Evolutionary conservation across 1,140 invertebrate genomes (phyloP).

Genomic region (Drosophila trapezifrons): DNA sequence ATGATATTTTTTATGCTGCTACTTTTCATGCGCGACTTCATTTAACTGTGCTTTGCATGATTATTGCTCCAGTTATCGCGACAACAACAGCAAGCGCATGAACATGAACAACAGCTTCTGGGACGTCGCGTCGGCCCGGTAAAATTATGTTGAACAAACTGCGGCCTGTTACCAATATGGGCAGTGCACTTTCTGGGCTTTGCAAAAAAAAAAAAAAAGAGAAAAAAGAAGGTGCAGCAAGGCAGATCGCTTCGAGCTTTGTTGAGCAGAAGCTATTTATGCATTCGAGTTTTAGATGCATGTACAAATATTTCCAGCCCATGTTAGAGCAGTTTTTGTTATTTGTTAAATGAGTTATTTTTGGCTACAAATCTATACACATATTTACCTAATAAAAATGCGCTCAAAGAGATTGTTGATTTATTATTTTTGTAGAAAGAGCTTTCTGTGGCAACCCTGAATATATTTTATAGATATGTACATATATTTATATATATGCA

Average conservation of each 20-base stretch:
- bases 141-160: conserved; percentile 57
- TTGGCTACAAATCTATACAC: neutral
- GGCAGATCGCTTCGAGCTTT: conserved; percentile 28
- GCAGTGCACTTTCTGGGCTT: conserved; percentile 27
- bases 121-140: conserved; percentile 45
- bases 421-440: too few relatives aligned
- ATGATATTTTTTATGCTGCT: conserved; percentile 33
- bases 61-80: conserved; percentile 77
- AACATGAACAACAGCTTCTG: conserved; percentile 38
- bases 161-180: conserved; percentile 44
- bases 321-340: neutral
- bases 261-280: conserved; percentile 26
- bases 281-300: conserved; percentile 2
- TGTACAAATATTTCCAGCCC: neutral
- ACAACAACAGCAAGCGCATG: conserved; percentile 30
- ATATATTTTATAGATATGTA: too few relatives aligned
- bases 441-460: too few relatives aligned
- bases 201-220: neutral
- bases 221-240: conserved; percentile 39
- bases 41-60: conserved; percentile 78
- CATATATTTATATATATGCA: too few relatives aligned
- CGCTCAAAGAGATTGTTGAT: neutral
- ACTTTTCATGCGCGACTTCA: conserved; percentile 77
- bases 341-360: neutral
- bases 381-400: neutral